A percentile compares a stretch with the other conserved stretches of the same genome.
phyloP scores from a whole-genome alignment of 2,888 invertebrate genomes.

The Suillia variegata region DNA sequence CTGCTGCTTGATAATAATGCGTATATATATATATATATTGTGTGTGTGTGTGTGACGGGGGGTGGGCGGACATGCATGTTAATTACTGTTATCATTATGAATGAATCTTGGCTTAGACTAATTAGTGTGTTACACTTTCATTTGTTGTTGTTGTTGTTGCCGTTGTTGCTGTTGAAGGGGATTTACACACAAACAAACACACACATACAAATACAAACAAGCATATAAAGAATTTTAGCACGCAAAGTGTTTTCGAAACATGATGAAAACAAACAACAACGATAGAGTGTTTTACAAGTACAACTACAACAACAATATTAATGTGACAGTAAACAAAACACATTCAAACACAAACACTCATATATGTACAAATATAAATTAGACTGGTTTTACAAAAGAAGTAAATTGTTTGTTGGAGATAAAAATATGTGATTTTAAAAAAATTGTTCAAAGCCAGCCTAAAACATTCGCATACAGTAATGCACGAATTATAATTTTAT shows the following conservation, averaged over 20 bases:
- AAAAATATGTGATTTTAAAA: too few species aligned
- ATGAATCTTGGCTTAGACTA: conserved; percentile 49
- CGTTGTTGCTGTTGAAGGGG: too few species aligned
- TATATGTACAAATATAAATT: conserved; percentile 17
- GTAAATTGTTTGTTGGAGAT: too few species aligned
- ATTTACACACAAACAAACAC: conserved; percentile 12
- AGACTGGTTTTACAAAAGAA: background rate
- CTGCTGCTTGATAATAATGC: too few species aligned
- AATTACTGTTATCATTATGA: conserved; percentile 53
- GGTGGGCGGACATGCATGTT: conserved; percentile 30
- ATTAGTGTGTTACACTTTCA: conserved; percentile 50
- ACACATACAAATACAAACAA: conserved; percentile 3
- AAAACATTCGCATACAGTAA: too few species aligned
- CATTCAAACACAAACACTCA: background rate
- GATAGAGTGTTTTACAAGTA: conserved; percentile 45
- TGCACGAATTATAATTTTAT: too few species aligned
- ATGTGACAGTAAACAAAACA: conserved; percentile 46
- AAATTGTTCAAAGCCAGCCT: too few species aligned
- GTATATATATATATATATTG: background rate
- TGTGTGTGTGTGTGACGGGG: background rate
- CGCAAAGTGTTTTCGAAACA: conserved; percentile 38
- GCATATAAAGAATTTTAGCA: background rate
- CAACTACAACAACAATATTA: too few species aligned
- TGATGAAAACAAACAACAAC: conserved; percentile 51
- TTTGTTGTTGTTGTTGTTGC: conserved; percentile 43